Percentiles rank a stretch among this genome's conserved stretches.
phyloP scores from a whole-genome alignment of 2,888 invertebrate genomes.

The Eudasyphora cyanicolor region DNA sequence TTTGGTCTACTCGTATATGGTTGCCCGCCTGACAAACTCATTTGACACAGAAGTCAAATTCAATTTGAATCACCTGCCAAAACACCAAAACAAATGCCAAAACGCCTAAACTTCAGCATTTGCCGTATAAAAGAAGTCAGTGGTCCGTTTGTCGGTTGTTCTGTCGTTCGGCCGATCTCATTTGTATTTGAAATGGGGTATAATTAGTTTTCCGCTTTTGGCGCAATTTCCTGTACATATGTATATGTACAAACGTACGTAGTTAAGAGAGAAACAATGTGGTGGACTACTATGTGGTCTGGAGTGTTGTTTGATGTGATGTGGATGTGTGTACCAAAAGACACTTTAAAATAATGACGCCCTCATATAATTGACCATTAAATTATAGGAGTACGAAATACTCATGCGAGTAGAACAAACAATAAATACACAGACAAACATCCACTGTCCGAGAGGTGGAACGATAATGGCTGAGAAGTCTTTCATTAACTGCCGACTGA shows the following conservation, averaged over 20 bases:
- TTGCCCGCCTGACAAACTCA: not conserved
- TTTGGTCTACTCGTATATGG: too few relatives aligned
- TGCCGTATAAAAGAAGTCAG: not conserved
- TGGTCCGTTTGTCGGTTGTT: not conserved
- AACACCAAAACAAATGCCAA: conserved; percentile 10
- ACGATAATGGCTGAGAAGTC: not conserved
- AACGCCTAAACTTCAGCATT: not conserved
- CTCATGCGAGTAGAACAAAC: too few relatives aligned
- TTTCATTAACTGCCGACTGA: not conserved
- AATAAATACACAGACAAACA: not conserved
- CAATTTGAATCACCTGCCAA: conserved; percentile 60
- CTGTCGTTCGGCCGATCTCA: not conserved
- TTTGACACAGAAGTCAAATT: conserved; percentile 42
- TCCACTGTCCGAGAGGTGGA: not conserved
- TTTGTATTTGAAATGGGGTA: conserved; percentile 15
- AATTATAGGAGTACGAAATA: conserved; percentile 46
- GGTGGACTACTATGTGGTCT: too few relatives aligned
- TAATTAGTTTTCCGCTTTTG: conserved; percentile 26
- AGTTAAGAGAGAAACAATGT: not conserved
- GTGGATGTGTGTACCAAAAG: not conserved
- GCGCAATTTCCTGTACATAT: conserved; percentile 21
- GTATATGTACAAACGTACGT: too few relatives aligned
- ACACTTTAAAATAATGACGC: conserved; percentile 47
- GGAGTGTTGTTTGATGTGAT: too few relatives aligned
- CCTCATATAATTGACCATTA: conserved; percentile 65